A percentile compares a stretch with the other conserved stretches of the same genome.
phyloP scores from a whole-genome alignment of 2,113 vertebrate species.

The Xyrauchen texanus region DNA sequence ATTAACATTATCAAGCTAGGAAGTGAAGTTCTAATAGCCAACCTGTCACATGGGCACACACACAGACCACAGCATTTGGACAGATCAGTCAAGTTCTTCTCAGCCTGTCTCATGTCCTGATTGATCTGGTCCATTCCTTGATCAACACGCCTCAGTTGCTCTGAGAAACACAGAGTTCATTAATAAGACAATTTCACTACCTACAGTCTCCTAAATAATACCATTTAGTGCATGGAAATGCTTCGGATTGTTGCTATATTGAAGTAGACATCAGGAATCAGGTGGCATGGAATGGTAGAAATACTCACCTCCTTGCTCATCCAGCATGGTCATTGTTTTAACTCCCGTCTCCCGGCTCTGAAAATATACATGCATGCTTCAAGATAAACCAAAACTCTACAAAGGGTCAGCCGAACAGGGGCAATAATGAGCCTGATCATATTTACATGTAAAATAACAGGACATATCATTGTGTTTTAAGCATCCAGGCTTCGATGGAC shows the following conservation, averaged over 20 bases:
- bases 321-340: constrained; percentile 90
- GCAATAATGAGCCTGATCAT: too few species aligned
- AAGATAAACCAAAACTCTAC: neutral
- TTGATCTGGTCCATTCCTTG: constrained; percentile 97
- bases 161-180: constrained; percentile 64
- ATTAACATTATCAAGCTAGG: neutral
- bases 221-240: neutral
- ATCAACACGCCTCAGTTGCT: constrained; percentile 87
- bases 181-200: neutral
- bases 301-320: constrained; percentile 89
- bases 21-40: neutral
- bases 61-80: constrained; percentile 96
- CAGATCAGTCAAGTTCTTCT: constrained; percentile 94
- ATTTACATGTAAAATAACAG: too few species aligned
- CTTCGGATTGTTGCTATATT: neutral
- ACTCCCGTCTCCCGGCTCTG: constrained; percentile 85
- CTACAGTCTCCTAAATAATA: neutral
- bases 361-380: constrained; percentile 41
- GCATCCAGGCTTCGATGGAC: neutral
- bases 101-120: constrained; percentile 92
- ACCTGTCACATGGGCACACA: constrained; percentile 95
- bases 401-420: neutral
- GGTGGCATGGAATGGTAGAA: neutral
- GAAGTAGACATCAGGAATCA: neutral
- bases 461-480: neutral